phyloP scores from a whole-genome alignment of 2,888 invertebrate species.

The Leptopilina drosophilae region DNA sequence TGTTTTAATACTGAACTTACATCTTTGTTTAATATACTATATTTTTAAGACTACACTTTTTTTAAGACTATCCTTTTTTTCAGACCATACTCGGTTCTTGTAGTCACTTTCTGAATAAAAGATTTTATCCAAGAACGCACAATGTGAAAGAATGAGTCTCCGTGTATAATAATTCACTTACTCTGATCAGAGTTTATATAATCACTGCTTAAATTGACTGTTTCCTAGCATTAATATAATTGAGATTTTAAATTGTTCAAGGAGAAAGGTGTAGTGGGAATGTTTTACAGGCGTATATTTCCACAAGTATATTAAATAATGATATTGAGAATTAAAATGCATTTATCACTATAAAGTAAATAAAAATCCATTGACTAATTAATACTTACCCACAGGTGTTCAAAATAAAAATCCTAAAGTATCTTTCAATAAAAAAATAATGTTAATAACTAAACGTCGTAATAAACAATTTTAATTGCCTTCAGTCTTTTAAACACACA shows the following conservation, averaged over 20 bases:
- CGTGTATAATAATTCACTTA: constrained; percentile 10
- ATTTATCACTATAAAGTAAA: background rate
- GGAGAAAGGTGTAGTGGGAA: constrained; percentile 17
- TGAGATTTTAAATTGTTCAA: constrained; percentile 21
- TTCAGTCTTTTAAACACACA: too few species aligned
- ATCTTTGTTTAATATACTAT: too few species aligned
- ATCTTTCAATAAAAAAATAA: too few species aligned
- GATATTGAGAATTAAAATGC: background rate
- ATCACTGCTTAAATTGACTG: constrained; percentile 16
- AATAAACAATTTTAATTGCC: too few species aligned
- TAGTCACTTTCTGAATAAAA: background rate
- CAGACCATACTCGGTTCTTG: background rate
- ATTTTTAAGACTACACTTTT: too few species aligned
- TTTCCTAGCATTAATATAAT: constrained; percentile 8
- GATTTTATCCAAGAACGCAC: background rate
- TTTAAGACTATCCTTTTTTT: too few species aligned
- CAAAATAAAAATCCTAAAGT: too few species aligned
- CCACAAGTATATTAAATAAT: background rate
- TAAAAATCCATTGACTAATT: too few species aligned
- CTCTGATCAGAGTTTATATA: constrained; percentile 16
- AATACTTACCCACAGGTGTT: too few species aligned
- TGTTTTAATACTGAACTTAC: too few species aligned
- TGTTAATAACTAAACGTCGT: too few species aligned
- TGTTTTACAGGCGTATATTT: background rate
- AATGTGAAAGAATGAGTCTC: constrained; percentile 23